Conservation (phyloP, 1,140 invertebrate species). For the Pseudomyrmex gracilis region DNA sequence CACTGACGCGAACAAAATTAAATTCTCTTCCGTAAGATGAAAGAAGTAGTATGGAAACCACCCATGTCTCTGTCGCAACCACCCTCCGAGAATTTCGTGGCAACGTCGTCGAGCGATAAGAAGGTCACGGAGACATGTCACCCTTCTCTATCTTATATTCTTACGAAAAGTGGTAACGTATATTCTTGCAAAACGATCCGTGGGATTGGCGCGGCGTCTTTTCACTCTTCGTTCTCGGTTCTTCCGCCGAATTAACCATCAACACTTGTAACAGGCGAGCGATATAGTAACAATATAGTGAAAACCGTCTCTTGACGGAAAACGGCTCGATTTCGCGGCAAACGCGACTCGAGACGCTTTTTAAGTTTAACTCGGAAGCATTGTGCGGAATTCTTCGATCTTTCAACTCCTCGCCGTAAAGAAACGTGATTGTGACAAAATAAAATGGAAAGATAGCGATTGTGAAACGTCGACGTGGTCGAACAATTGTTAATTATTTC, state of each 20-base stretch:
- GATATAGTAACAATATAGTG: slow-evolving; percentile 12
- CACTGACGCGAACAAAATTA: slow-evolving; percentile 20
- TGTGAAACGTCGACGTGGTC: too few species aligned
- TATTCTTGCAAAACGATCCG: slow-evolving; percentile 10
- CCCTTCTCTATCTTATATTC: slow-evolving; percentile 58
- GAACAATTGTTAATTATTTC: neutral
- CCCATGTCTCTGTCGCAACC: neutral
- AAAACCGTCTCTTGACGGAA: neutral
- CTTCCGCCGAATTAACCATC: slow-evolving; percentile 18
- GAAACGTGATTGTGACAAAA: neutral
- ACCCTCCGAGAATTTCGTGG: slow-evolving; percentile 10
- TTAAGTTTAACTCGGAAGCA: slow-evolving; percentile 1
- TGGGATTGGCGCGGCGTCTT: neutral
- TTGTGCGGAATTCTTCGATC: neutral
- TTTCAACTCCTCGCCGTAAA: neutral
- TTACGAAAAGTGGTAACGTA: slow-evolving; percentile 29
- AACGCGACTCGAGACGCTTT: slow-evolving; percentile 14
- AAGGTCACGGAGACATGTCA: slow-evolving; percentile 46
- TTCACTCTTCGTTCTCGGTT: neutral
- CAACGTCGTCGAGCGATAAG: neutral
- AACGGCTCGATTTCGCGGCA: neutral
- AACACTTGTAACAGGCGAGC: neutral
- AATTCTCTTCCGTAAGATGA: slow-evolving; percentile 59
- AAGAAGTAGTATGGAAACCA: slow-evolving; percentile 45
- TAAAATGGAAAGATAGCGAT: slow-evolving; percentile 1